Base-by-base conservation (phyloP, 2,797 vertebrate genomes). In the Chelmon rostratus region DNA sequence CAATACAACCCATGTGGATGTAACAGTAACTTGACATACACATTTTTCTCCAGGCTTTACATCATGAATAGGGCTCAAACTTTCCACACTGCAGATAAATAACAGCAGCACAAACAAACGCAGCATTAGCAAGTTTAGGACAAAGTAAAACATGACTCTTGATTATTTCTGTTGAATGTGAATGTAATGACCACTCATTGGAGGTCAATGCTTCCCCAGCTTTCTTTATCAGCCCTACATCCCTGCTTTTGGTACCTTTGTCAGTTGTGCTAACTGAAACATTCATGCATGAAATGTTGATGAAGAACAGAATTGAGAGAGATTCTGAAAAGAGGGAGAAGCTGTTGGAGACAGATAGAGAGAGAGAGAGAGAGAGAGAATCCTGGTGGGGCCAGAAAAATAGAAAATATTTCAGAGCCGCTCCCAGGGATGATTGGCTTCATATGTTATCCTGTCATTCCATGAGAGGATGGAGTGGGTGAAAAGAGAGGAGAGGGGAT, bases 371-470 rank as follows among this genome's bases (percentile, higher is more conserved):
- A 13, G 49, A 28, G 28, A 50, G 64, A 57, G 23, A 76, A 73
- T 68, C 82, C 78, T 82, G 58, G 57, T 42, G 61, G 80, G 84
- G 73, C 68, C 73, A 33, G 71, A 83, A 82, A 91, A 85, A 85
- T 38, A 81, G 71, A 81, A 87, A 83, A 83, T 72, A 85, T 86
- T 83, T 86, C 58, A 73, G 84, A 82, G 83, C 84, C 81, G 61
- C 92, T 92, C 87, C 88, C 84, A 78, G 78, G 44, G 80, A 91
- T 84, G 92, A 91, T 92, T 88, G 88, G 81, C 84, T 90, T 92
- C 91, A 91, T 92, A 86, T 90, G 89, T 91, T 87, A 81, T 88
- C 49, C 86, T 90, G 86, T 91, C 89, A 82, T 88, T 82, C 70
- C 75, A 62, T 53, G 76, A 69, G 83, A 86, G 73, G 86, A 88